Evolutionary conservation across 1,140 invertebrate species (phyloP), one percentile per base, ranked within the genome.

Genomic region (Drosophila elegans): DNA sequence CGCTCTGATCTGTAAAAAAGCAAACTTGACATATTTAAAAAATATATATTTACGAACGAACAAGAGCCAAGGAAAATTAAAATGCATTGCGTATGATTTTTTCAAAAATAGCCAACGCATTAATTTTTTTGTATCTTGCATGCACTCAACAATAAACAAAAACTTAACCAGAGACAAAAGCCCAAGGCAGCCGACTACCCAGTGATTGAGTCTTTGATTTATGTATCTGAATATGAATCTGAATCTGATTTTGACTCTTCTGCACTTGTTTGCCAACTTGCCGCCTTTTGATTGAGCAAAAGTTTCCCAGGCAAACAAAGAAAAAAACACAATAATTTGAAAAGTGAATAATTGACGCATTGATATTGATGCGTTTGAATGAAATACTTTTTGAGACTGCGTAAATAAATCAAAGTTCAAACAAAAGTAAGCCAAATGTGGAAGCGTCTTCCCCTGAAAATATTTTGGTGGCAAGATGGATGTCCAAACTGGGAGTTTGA

Each of bases 21-120:
- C 83, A 86, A 86, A 88, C 82, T 86, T 86, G 82, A 86, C 82
- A 86, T 63, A 88, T 83, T 86, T 88, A 86, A 88, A 82, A 84
- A 66, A 72, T 64, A 61, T 66, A 51, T 76, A 51, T 74, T 51
- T 46, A 74, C 73, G 57, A 39, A 74, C 32, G 71, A 74, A 63
- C 21, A 36, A 52, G 21, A 69, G 49, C 25, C 42, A 11, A 36
- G 32, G 60, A 71, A 76, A 82, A 63, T 56, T 48, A 76, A 83
- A 86, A 72, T 88, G 82, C 82, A 88, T 64, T 86, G 82, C 82
- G 79, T 86, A 88, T 64, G 71, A 79, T 63, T 80, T 85, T 81
- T 85, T 71, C 51, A 84, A 86, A 88, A 86, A 62, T 73, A 73
- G 83, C 82, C 81, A 86, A 83, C 82, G 83, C 62, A 73, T 62